Percentiles rank a stretch among this genome's conserved stretches.
phyloP scores from a whole-genome alignment of 2,888 invertebrate genomes.

The Drosophila nigricruria region DNA sequence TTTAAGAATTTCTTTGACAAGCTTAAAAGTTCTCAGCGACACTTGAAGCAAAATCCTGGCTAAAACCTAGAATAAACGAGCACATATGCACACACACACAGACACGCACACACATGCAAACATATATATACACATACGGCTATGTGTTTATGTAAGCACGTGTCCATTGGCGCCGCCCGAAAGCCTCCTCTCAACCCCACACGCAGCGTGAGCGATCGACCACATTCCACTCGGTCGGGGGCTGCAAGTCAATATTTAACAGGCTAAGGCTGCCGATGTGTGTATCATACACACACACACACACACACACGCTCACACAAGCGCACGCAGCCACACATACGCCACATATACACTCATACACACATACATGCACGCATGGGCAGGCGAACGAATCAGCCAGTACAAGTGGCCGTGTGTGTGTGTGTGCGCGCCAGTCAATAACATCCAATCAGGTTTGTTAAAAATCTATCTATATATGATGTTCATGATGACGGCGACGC shows the following conservation, averaged over 20 bases:
- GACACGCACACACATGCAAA: constrained; percentile 7
- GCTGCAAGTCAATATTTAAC: constrained; percentile 55
- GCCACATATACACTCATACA: constrained; percentile 4
- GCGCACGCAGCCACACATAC: constrained; percentile 1
- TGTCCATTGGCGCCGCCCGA: constrained; percentile 52
- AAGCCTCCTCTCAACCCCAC: constrained; percentile 5
- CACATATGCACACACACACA: background rate
- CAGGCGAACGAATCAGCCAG: constrained; percentile 72
- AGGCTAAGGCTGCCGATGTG: constrained; percentile 54
- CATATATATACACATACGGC: constrained; percentile 3
- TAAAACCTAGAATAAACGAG: constrained; percentile 3
- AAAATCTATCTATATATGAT: constrained; percentile 84
- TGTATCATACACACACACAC: constrained; percentile 17
- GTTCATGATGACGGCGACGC: constrained; percentile 82
- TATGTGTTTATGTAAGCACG: constrained; percentile 8
- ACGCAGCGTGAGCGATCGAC: constrained; percentile 44
- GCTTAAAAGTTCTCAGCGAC: background rate
- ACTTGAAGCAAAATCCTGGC: constrained; percentile 4
- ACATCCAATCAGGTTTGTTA: constrained; percentile 86
- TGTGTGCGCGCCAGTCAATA: constrained; percentile 82
- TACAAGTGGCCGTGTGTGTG: constrained; percentile 63
- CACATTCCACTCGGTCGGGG: constrained; percentile 44
- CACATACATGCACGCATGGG: constrained; percentile 19
- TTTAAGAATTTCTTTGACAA: background rate
- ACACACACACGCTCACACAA: constrained; percentile 12